Evolutionary conservation across 2,888 invertebrate species (phyloP).

Genomic region (Macrophya alboannulata): DNA sequence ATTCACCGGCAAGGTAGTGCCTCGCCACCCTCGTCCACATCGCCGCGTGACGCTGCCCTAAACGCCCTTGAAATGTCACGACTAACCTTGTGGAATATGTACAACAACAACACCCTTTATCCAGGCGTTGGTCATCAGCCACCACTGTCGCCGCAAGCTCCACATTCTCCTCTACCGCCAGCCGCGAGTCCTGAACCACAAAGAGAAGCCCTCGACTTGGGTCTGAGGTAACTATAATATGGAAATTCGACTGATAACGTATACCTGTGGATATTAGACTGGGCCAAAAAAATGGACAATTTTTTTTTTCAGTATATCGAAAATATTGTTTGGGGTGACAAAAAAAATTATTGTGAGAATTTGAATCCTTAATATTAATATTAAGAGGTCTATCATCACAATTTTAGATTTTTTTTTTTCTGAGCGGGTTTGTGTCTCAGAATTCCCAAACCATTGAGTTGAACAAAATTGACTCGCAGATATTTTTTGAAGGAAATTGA

Average conservation of each 20-base stretch:
- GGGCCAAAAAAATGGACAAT: no score
- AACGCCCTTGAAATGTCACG: conserved; percentile 90
- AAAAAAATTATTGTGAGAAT: no score
- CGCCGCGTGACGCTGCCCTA: conserved; percentile 83
- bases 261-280: neutral
- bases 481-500: no score
- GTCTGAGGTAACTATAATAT: conserved; percentile 74
- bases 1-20: conserved; percentile 79
- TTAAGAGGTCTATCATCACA: no score
- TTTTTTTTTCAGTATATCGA: no score
- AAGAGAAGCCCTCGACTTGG: conserved; percentile 93
- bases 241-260: neutral
- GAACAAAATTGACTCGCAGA: no score
- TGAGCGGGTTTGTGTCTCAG: no score
- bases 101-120: conserved; percentile 83
- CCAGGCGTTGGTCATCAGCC: conserved; percentile 73
- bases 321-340: no score
- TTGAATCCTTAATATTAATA: no score
- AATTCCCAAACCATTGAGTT: no score
- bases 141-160: conserved; percentile 79
- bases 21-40: conserved; percentile 80
- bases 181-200: conserved; percentile 81
- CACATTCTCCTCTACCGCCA: conserved; percentile 80
- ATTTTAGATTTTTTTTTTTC: no score
- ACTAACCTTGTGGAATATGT: conserved; percentile 91